Evolutionary conservation across 2,888 invertebrate species (phyloP), one percentile per base, ranked within the genome.

Genomic region (Eupithecia pulchellata): DNA sequence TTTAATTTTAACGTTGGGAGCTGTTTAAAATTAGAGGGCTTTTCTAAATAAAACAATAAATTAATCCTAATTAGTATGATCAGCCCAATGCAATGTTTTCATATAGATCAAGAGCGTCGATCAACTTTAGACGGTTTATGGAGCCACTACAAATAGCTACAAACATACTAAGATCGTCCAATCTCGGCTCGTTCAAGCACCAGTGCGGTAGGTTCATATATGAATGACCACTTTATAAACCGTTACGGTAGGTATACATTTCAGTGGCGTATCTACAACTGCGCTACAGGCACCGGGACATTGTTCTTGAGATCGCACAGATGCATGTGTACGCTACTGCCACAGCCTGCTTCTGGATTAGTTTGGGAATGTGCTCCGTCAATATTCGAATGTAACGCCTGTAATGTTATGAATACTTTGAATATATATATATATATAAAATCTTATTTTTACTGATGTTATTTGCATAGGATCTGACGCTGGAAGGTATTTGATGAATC

Each of bases 231-330:
- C 64, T 47, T 34, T 47, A 34, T 27, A 36, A 36, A 58, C 64
- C 68, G 64, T 57, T 64, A 32, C 57, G 64, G 58, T 64, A 52
- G 64, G 58, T 64, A 52, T 60, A 67, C 52, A 60, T 39, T 39
- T 20, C 52, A 39, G n/a, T 32, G 61, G 25, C 32, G 25, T 32
- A 47, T n/a, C n/a, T 6, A 61, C 32, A 60, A 36, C 55, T 62
- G 55, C 20, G 39, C 61, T 61, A 36, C 9, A 2, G 32, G 30
- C 42, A n/a, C 42, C 61, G 58, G 42, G 34, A 66, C 66, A 64
- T 66, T 66, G 70, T 66, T 66, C 70, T 71, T 64, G 63, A 66
- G 58, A 71, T 66, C 66, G 66, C 47, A 66, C 70, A 63, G 57
- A 30, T 64, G 64, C 55, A 64, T 63, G 42, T 64, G 47, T 64